Conservation (phyloP, 2,113 vertebrate species). For the Epinephelus moara region DNA sequence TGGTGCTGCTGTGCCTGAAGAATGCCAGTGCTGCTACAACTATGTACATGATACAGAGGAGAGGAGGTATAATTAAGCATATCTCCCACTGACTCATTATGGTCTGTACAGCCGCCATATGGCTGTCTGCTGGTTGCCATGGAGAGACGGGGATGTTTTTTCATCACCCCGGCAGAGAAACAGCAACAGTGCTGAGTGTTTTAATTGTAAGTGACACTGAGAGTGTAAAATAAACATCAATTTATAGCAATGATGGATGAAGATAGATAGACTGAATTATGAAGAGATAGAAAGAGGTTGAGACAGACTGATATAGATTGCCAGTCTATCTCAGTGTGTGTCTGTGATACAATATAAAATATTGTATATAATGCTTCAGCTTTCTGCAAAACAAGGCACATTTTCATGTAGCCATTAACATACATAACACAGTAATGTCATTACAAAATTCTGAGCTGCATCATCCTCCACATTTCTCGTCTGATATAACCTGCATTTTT, state of each 20-base stretch:
- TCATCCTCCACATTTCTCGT: not conserved
- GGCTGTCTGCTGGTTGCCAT: conserved; percentile 70
- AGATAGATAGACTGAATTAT: not conserved
- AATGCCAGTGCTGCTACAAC: conserved; percentile 20
- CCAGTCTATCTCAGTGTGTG: no score
- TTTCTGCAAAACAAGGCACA: no score
- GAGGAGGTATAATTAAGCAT: conserved; percentile 71
- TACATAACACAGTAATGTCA: no score
- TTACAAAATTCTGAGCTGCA: not conserved
- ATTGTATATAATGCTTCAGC: no score
- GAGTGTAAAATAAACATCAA: conserved; percentile 35
- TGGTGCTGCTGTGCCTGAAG: conserved; percentile 18
- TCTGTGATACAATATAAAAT: no score
- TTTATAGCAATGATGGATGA: not conserved
- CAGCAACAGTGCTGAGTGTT: conserved; percentile 26
- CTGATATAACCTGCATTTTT: no score
- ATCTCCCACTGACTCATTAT: conserved; percentile 72
- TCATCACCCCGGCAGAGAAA: conserved; percentile 23
- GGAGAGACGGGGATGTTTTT: conserved; percentile 40
- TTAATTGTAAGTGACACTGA: conserved; percentile 38
- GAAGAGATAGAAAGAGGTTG: not conserved
- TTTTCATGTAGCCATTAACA: not conserved
- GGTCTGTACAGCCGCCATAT: conserved; percentile 65
- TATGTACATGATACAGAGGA: conserved; percentile 50
- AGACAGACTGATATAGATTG: not conserved